Base-by-base conservation (phyloP, 2,888 invertebrate species). In the Nezara viridula region DNA sequence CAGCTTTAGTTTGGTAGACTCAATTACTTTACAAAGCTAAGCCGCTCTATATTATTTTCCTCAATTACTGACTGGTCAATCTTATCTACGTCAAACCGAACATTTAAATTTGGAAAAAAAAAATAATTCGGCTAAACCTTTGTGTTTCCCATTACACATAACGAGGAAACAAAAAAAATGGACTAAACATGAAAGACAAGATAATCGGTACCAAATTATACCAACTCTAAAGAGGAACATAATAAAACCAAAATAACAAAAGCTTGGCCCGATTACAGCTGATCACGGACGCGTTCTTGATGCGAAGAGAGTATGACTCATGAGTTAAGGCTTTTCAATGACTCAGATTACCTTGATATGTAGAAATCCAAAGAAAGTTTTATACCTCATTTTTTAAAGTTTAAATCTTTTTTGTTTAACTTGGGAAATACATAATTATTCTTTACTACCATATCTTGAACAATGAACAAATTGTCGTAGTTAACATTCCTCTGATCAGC, bases 311-410 rank as follows among this genome's bases (percentile, higher is more conserved):
- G 1, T 27, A 73, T 73, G 66, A 73, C 66, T 32, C 66, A 73
- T 37, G 27, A 73, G 66, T 73, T 73, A 37, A 73, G 37, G 66
- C 37, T 73, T 60, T 73, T 73, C 32, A 73, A 37, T 73, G 66
- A 73, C 32, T 73, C 66, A 73, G 66, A 21, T 73, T 37, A 73
- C 66, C 66, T 73, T 37, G 32, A 37, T 37, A 19, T 19, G 32
- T 19, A 19, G 7, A 73, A 37, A 37, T 73, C 6, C 19, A 37
- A 37, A 66, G 66, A 73, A 19, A 73, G 66, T 37, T 73, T 73
- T 37, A 0, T 21, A 66, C 9, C 24, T 55, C 9, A n/a, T n/a
- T 4, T 55, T 55, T 52, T 55, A 21, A 50, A 49, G 50, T 44
- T 44, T 44, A 44, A 10, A n/a, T n/a, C n/a, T n/a, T n/a, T n/a